A percentile compares a stretch with the other conserved stretches of the same genome.
Conservation (phyloP, 1,140 invertebrate species). For the Tetraneura akinire region DNA sequence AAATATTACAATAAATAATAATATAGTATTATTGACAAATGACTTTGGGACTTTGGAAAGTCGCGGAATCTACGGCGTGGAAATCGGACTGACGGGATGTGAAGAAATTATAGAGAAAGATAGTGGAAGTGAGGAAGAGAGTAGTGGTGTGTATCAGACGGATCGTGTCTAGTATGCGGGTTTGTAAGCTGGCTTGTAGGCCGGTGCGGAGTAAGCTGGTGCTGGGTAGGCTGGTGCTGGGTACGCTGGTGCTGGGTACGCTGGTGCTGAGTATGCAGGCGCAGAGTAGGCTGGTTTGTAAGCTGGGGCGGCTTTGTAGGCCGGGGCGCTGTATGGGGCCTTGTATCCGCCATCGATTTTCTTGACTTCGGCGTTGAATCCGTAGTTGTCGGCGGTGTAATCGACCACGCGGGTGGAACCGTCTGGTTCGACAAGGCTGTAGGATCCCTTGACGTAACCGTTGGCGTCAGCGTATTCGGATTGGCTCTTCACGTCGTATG, state of each 20-base stretch:
- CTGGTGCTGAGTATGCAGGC: conserved; percentile 27
- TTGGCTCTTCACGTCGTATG: conserved; percentile 56
- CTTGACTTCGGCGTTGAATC: conserved; percentile 55
- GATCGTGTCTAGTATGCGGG: conserved; percentile 8
- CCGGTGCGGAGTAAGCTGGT: conserved; percentile 45
- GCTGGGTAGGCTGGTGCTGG: conserved; percentile 50
- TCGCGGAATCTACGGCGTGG: not conserved
- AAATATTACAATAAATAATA: not conserved
- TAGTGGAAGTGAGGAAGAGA: too few species aligned
- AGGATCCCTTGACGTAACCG: conserved; percentile 55
- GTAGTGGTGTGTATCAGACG: too few species aligned
- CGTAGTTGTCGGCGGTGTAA: conserved; percentile 60
- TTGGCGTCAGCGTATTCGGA: conserved; percentile 57
- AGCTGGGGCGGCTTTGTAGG: conserved; percentile 51
- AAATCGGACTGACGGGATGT: not conserved
- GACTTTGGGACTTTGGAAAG: not conserved
- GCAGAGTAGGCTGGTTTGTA: conserved; percentile 53
- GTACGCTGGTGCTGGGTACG: conserved; percentile 31
- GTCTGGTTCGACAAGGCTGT: conserved; percentile 61
- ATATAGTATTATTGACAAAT: not conserved
- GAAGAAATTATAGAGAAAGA: too few species aligned
- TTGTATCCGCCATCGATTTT: conserved; percentile 47
- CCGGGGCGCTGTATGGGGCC: conserved; percentile 49
- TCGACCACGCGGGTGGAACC: conserved; percentile 64
- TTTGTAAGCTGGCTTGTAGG: conserved; percentile 45